Evolutionary conservation across 2,797 vertebrate species (phyloP).

Genomic region (Acrossocheilus wenchowensis): DNA sequence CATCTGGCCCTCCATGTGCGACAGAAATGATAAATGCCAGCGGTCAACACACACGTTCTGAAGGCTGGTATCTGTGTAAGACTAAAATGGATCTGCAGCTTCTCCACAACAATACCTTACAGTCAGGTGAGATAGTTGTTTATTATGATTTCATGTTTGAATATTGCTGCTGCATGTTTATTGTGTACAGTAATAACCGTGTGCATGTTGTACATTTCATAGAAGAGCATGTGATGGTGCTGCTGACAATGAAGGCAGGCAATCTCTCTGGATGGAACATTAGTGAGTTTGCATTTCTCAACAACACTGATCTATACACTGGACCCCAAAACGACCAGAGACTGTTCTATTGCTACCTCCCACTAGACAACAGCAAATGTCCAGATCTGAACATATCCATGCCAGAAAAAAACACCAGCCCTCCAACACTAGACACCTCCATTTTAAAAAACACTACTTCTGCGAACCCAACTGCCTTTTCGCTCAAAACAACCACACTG

Average conservation of each 20-base stretch:
- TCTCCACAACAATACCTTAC: conserved; percentile 56
- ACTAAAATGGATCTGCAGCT: conserved; percentile 61
- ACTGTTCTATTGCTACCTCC: conserved; percentile 68
- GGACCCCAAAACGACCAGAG: conserved; percentile 48
- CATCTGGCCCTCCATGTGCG: conserved; percentile 53
- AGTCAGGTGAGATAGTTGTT: conserved; percentile 67
- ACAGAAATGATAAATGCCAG: conserved; percentile 2
- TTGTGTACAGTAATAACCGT: neutral
- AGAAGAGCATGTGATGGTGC: conserved; percentile 58
- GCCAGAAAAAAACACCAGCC: neutral
- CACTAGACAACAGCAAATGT: conserved; percentile 26
- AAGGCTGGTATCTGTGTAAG: conserved; percentile 71
- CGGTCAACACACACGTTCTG: neutral
- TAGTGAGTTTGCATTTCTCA: conserved; percentile 62
- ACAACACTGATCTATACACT: conserved; percentile 60
- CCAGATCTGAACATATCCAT: neutral
- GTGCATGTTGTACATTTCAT: neutral
- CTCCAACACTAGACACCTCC: neutral
- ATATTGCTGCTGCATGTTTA: neutral
- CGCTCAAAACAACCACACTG: neutral
- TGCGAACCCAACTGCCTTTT: neutral
- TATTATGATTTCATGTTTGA: neutral
- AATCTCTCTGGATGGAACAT: conserved; percentile 57
- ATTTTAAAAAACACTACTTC: neutral
- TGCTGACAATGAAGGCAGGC: conserved; percentile 60